phyloP scores from a whole-genome alignment of 2,113 vertebrate genomes.

The Ceyx cyanopectus region DNA sequence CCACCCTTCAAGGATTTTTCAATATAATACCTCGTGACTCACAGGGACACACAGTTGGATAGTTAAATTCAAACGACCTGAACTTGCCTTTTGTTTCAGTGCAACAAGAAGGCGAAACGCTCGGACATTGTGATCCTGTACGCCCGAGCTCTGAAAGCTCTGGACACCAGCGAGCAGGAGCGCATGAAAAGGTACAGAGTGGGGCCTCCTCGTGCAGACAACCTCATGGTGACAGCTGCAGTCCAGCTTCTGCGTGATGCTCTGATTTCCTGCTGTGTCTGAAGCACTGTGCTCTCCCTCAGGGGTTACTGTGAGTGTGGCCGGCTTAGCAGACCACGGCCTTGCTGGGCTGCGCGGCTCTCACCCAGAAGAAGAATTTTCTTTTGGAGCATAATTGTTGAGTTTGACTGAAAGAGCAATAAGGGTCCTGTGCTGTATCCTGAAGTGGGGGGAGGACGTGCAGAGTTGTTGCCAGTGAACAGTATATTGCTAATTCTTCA shows the following conservation, averaged over 20 bases:
- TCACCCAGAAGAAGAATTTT: background rate
- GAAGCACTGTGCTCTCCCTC: background rate
- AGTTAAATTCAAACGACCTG: background rate
- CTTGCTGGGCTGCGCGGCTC: rapidly evolving
- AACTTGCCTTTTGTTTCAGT: conserved; percentile 77
- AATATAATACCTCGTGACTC: background rate
- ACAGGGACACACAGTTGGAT: too few relatives aligned
- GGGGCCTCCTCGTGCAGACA: rapidly evolving
- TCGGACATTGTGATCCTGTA: conserved; percentile 93
- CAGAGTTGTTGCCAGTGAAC: background rate
- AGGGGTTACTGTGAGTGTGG: background rate
- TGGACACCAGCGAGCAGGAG: conserved; percentile 93
- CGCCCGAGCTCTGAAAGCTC: conserved; percentile 84
- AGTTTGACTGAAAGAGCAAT: background rate
- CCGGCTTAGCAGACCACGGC: background rate
- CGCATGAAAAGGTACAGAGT: conserved; percentile 83
- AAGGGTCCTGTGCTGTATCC: background rate
- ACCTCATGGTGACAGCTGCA: background rate
- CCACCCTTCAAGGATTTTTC: background rate
- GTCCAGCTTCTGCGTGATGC: background rate
- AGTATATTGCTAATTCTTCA: background rate
- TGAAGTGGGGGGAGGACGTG: background rate
- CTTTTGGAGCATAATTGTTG: background rate
- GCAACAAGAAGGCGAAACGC: conserved; percentile 95
- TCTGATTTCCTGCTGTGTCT: background rate